Base-by-base conservation (phyloP, 1,140 invertebrate genomes). In the Sminthurinus signatus region DNA sequence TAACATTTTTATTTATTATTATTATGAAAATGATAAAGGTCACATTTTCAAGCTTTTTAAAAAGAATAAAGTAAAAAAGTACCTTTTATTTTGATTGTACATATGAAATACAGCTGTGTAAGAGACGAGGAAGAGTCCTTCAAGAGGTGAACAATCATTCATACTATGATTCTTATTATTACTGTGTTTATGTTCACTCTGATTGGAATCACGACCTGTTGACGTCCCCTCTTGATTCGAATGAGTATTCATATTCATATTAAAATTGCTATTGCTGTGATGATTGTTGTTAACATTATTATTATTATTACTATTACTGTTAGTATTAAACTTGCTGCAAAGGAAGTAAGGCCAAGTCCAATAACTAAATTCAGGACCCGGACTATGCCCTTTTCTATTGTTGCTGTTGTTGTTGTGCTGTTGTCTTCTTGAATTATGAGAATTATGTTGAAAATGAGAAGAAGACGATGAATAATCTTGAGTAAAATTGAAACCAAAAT, bases 51-150 rank as follows among this genome's bases (percentile, higher is more conserved):
- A n/a, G n/a, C n/a, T n/a, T n/a, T n/a, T n/a, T n/a, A n/a, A n/a
- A n/a, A n/a, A n/a, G n/a, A n/a, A n/a, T n/a, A n/a, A n/a, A n/a
- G n/a, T n/a, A n/a, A n/a, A n/a, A 31, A 44, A 58, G n/a, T 32
- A 36, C 50, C 23, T 29, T 17, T 50, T 36, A 25, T 27, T 54
- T 10, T 14, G 5, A 32, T 29, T 28, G 28, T 58, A 51, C 44
- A 67, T 67, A 28, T 46, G 65, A 44, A 67, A 67, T 52, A 55
- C 62, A 19, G 61, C 65, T 2, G 65, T 67, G 61, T 67, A 67
- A 1, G 65, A 63, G 12, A 48, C 56, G 15, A 67, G 48, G 60
- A 61, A 67, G 5, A 23, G 5, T n/a, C 56, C 42, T 23, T 57
- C 44, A 2, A 43, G 27, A 31, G 52, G 27, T 23, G 19, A 42